Evolutionary conservation across 2,888 invertebrate species (phyloP), one percentile per base, ranked within the genome.

Genomic region (Dasypolia templi): DNA sequence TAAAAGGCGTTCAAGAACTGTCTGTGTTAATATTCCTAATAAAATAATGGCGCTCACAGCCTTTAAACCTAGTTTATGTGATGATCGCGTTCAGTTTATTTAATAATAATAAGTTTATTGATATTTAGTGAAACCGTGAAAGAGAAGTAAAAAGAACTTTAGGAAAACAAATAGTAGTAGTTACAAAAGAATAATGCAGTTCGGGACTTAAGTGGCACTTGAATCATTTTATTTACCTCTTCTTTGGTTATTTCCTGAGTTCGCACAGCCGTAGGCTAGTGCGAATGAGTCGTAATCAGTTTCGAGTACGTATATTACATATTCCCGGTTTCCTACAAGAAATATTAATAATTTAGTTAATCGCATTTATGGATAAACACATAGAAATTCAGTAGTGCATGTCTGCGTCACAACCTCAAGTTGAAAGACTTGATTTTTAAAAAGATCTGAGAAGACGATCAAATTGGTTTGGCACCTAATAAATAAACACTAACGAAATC

Each of bases 281-380:
- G 97, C 93, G 82, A 96, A 97, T 56, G 94, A 94, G 0, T 92
- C 92, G 87, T 97, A 97, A 88, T 97, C 97, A 0, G 97, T 97
- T 51, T 96, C 89, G 14, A 75, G 79, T 44, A 82, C 26, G 11
- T 26, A 58, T 6, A 75, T 14, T 0, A 35, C 19, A 32, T 66
- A 61, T 7, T 44, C 11, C 3, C 19, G 39, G 35, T 42, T 5
- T 42, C 64, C 81, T 82, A 22, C 14, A 44, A 71, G 5, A 42
- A 74, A 29, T n/a, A 19, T 0, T 62, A 51, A 32, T 1, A 22
- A 17, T 7, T 42, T 2, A 29, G 22, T 19, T 14, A 7, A 63
- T 32, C 3, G 17, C 14, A 49, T 5, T 6, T 3, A 1, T 2
- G n/a, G 14, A 26, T 19, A 26, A 19, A 7, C 7, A 9, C 1